Evolutionary conservation across 1,140 invertebrate genomes (phyloP).

Genomic region (Trialeurodes vaporariorum): DNA sequence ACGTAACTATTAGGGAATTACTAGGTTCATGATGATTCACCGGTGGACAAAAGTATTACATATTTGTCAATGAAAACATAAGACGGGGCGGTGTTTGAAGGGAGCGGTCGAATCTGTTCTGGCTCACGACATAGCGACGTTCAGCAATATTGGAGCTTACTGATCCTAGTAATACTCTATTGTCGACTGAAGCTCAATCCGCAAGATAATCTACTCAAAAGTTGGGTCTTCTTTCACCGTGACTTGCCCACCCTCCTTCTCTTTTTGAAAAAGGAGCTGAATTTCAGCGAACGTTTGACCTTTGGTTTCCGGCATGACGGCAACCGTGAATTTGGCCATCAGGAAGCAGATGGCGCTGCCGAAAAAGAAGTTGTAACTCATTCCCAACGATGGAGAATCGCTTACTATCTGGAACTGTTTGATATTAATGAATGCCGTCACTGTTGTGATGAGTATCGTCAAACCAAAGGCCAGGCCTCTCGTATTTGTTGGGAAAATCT

Average conservation of each 20-base stretch:
- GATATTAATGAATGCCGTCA: constrained; percentile 49
- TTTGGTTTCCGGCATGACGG: constrained; percentile 56
- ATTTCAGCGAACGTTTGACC: constrained; percentile 37
- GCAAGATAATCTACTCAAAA: no score
- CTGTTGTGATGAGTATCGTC: constrained; percentile 18
- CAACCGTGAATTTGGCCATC: constrained; percentile 43
- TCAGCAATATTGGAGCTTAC: no score
- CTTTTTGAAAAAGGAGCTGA: constrained; percentile 19
- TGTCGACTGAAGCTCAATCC: no score
- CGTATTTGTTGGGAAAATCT: constrained; percentile 21
- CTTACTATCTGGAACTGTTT: constrained; percentile 53
- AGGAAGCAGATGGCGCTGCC: constrained; percentile 56
- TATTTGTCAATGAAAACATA: no score
- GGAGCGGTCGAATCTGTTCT: no score
- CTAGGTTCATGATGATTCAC: no score
- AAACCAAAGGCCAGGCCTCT: constrained; percentile 20
- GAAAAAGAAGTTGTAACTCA: constrained; percentile 62
- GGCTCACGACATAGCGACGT: no score
- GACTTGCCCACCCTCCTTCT: not conserved
- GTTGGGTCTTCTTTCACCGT: no score
- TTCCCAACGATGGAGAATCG: constrained; percentile 39
- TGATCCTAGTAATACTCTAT: no score
- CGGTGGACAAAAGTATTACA: no score
- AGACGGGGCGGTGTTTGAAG: no score
- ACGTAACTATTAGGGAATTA: no score